These are phyloP conservation scores for Torymus tubicola DNA, from an alignment of 2,888 invertebrate species.

Conservation along the genomic window DNA sequence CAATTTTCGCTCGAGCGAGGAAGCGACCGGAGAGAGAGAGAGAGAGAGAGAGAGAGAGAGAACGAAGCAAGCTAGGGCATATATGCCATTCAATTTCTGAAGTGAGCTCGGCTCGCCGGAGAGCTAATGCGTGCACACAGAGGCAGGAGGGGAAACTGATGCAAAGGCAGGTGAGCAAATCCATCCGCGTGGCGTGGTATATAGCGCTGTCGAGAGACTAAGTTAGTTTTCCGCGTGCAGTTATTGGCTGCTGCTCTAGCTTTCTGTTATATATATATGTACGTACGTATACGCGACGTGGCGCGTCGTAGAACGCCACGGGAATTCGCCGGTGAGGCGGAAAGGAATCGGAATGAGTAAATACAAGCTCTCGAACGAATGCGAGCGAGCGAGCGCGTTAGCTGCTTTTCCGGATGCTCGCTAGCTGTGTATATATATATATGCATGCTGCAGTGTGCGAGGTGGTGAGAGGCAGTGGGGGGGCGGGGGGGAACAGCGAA, in stretches of 20 bases:
- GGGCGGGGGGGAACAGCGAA: too few relatives aligned
- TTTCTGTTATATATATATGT: too few relatives aligned
- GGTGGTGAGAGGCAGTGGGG: too few relatives aligned
- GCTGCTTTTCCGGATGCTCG: too few relatives aligned
- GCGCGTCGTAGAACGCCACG: not conserved
- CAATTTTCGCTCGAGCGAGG: conserved; percentile 21
- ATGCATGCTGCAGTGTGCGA: too few relatives aligned
- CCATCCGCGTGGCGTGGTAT: not conserved
- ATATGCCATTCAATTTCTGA: conserved; percentile 9
- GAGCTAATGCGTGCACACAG: not conserved
- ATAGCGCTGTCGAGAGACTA: not conserved
- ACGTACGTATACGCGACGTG: not conserved
- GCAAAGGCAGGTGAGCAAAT: not conserved
- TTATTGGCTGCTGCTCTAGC: not conserved
- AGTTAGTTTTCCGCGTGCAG: conserved; percentile 10
- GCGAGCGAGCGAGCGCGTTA: too few relatives aligned
- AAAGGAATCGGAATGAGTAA: conserved; percentile 16
- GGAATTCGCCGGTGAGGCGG: not conserved
- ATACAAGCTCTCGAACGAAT: not conserved
- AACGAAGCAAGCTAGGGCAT: too few relatives aligned
- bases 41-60: too few relatives aligned
- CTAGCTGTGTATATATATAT: too few relatives aligned
- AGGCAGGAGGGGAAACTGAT: too few relatives aligned
- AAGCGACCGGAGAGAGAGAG: too few relatives aligned
- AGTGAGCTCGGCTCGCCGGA: not conserved